Base-by-base conservation (phyloP, 2,888 invertebrate species). In the Metalampra italica region DNA sequence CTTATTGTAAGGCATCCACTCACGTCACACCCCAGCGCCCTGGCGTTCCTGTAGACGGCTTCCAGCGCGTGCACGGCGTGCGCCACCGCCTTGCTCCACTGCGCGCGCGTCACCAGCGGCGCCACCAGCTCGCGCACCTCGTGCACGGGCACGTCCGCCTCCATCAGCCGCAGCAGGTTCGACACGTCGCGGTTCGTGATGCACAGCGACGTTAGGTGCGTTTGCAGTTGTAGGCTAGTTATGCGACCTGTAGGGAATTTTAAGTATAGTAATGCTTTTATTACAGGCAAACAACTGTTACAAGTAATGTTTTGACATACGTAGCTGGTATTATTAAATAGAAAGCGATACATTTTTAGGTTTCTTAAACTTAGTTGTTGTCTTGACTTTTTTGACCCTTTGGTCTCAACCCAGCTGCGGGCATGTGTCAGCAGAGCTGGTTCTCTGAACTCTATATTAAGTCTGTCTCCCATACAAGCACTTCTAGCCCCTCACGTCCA, bases 61-160 rank as follows among this genome's bases (percentile, higher is more conserved):
- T 96, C 95, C 51, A 98, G 79, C 55, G 97, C 95, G 37, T 92
- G 85, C 0, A 97, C 73, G 0, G 94, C 96, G 52, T 93, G 91
- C 47, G 92, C 93, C 0, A 95, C 94, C 11, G 93, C 68, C 1
- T 88, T 87, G 7, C 92, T 91, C 47, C 93, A 93, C 64, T 93
- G 93, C 1, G 93, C 92, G 34, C 93, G 92, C 56, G 92, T 93
- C 3, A 94, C 92, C 37, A 96, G 91, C 2, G 92, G 90, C 9
- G 80, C 79, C 1, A 96, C 90, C 1, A 91, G 75, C 50, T 91
- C 92, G 0, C 89, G 75, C 12, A 94, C 84, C 66, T 94, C 94
- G 11, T 89, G 61, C 0, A 84, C 71, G 0, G 62, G 51, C 0
- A 85, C 93, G 62, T 96, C 95, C 0, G 91, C 90, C 54, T 94